Base-by-base conservation (phyloP, 2,797 vertebrate species). In the Brachymystax lenok region DNA sequence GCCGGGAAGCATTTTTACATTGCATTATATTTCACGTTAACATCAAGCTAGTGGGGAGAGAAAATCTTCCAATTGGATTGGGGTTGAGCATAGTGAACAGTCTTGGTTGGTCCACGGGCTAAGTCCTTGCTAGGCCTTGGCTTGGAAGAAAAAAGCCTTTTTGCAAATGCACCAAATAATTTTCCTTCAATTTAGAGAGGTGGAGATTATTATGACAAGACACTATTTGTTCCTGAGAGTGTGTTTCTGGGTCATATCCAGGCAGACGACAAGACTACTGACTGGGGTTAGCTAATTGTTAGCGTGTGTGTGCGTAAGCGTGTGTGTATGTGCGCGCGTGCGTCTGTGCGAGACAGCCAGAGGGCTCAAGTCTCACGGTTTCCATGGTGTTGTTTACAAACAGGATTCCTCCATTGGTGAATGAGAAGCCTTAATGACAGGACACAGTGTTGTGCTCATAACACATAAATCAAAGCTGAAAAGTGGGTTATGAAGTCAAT, bases 371-470 rank as follows among this genome's bases (percentile, higher is more conserved):
- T 83, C 77, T 80, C 80, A 35, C n/a, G 76, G 92, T 93, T 93
- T 87, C 90, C 90, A 92, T 92, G 92, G 90, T 84, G 80, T 89
- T 93, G 92, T 93, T 93, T 93, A 93, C 90, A 80, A 93, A 93
- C 92, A 93, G 89, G 81, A 93, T 91, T 91, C 88, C 78, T 90
- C 77, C 86, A 40, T 83, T 33, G 82, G 83, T 83, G 86, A 89
- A 89, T 85, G 88, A 90, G 88, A 89, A 84, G 88, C 83, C 84
- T 88, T 91, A 92, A 91, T 91, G 89, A 89, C 89, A 88, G 19
- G 56, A 5, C 56, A n/a, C 56, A 85, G 85, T 84, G 87, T 80
- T 87, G 84, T 90, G 88, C 87, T 84, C 66, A 33, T 69, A 17
- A 72, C 61, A 66, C 59, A 24, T 24, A 24, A 24, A 24, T 24